Evolutionary conservation across 1,140 invertebrate species (phyloP).

Genomic region (Dreissena rostriformis): DNA sequence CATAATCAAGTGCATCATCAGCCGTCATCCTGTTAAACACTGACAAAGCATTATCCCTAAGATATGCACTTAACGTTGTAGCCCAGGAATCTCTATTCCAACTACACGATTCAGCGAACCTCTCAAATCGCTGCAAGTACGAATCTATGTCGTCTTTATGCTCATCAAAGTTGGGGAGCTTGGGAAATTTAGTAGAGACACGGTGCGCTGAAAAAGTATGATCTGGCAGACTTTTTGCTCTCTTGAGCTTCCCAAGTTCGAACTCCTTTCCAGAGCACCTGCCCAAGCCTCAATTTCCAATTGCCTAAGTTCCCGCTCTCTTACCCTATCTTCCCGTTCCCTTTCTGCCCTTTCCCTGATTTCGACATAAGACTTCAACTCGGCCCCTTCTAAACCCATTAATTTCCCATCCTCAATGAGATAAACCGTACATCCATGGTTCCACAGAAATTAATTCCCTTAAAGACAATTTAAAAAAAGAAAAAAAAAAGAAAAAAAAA

Average conservation of each 20-base stretch:
- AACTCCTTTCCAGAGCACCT: background rate
- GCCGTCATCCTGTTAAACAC: background rate
- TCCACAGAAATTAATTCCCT: no score
- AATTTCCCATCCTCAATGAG: background rate
- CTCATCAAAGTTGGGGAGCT: background rate
- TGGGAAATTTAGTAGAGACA: background rate
- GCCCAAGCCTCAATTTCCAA: background rate
- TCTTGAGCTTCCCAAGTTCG: background rate
- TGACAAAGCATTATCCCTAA: background rate
- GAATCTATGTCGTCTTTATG: conserved; percentile 20
- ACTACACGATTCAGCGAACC: background rate
- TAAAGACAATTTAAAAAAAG: no score
- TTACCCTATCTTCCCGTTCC: background rate
- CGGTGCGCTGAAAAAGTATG: background rate
- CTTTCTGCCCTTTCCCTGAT: background rate
- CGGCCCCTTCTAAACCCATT: background rate
- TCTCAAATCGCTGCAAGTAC: conserved; percentile 5
- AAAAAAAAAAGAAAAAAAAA: no score
- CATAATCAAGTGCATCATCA: background rate
- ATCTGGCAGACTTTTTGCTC: background rate
- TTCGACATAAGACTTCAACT: background rate
- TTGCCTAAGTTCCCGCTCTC: background rate
- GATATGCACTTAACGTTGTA: background rate
- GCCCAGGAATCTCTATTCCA: background rate
- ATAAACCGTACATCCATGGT: no score